Conservation (phyloP, 2,888 invertebrate species). For the Cinara cedri region DNA sequence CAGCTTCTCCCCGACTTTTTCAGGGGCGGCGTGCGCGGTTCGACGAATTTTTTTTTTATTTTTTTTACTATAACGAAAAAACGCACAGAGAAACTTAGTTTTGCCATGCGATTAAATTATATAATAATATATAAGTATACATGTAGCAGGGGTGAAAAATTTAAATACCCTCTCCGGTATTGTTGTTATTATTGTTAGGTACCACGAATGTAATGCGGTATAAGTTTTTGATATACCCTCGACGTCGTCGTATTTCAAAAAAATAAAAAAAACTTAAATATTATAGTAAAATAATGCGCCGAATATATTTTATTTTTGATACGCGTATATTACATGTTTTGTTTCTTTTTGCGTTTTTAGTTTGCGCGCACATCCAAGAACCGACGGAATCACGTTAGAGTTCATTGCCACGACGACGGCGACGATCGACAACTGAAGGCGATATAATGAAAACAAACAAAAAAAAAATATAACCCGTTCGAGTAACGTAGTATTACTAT, state of each 20-base stretch:
- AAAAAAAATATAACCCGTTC: too few relatives aligned
- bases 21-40: conserved; percentile 33
- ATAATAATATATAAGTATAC: not conserved
- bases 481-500: too few relatives aligned
- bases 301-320: conserved; percentile 11
- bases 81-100: conserved; percentile 20
- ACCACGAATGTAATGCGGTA: not conserved
- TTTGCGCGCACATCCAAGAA: not conserved
- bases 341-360: too few relatives aligned
- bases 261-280: conserved; percentile 3
- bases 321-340: not conserved
- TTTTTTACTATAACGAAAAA: conserved; percentile 21
- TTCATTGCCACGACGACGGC: conserved; percentile 9
- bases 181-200: too few relatives aligned
- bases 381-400: not conserved
- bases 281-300: not conserved
- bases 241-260: not conserved
- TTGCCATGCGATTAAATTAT: conserved; percentile 37
- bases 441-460: not conserved
- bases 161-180: conserved; percentile 1
- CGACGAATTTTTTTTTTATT: too few relatives aligned
- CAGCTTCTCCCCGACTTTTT: conserved; percentile 44
- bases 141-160: conserved; percentile 13
- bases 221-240: conserved; percentile 8
- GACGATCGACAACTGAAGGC: too few relatives aligned